Evolutionary conservation across 2,797 vertebrate species (phyloP), one percentile per base, ranked within the genome.

Genomic region (Bradypodion ventrale): DNA sequence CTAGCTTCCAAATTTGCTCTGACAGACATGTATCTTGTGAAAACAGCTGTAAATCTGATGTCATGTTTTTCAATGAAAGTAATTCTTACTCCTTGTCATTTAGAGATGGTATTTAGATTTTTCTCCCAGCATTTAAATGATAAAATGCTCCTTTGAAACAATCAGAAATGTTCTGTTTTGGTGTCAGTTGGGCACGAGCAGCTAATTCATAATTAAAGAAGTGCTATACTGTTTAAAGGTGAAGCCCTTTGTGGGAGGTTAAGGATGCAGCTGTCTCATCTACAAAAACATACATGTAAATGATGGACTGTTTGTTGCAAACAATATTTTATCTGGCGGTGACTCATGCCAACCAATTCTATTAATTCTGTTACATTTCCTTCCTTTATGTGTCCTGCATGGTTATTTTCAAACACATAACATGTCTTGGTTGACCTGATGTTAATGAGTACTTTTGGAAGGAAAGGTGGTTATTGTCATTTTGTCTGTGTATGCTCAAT

Each of bases 21-120:
- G 80, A 80, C 82, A 90, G 83, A 69, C 89, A 92, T 93, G 85
- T 93, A 87, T 92, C 87, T 90, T 89, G 81, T 87, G 75, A 90
- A 91, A 94, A 88, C 80, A 89, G 27, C 74, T 52, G 82, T 46
- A 46, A 89, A 88, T 89, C 85, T 89, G 82, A 90, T 87, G 80
- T 87, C 76, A 84, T 76, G 85, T 80, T 78, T 56, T 80, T 52
- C 0, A 3, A 84, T 91, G 83, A 42, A 81, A 83, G 84, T 73
- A 65, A 76, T 7, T 60, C 27, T 12, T 35, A 29, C 69, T 32
- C 42, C 27, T 1, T 70, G 68, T 52, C 75, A 19, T 85, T 21
- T 85, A 62, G 82, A n/a, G 74, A 44, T 4, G 1, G 1, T 80
- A 44, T 5, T 2, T 80, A 40, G 89, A 42, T 1, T 83, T 80